Percentiles rank a stretch among this genome's conserved stretches.
Evolutionary conservation across 2,113 vertebrate species (phyloP).

Genomic region (Leucoraja erinaceus): DNA sequence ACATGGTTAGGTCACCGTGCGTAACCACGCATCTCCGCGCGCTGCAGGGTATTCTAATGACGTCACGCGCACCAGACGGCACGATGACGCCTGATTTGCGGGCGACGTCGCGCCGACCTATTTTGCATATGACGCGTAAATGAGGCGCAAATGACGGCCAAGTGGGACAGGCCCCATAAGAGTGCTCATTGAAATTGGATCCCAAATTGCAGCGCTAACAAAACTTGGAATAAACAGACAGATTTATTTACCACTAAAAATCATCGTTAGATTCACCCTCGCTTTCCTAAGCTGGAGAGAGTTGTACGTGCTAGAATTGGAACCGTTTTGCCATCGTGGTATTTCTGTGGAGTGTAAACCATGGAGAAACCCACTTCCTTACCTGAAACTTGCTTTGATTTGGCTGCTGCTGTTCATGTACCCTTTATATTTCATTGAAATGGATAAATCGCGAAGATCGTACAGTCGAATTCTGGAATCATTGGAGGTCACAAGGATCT

Average conservation of each 20-base stretch:
- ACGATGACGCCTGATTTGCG: too few relatives aligned
- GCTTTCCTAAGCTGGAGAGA: neutral
- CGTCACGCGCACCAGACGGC: too few relatives aligned
- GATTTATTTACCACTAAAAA: neutral
- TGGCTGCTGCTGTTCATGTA: constrained; percentile 98
- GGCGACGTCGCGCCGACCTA: too few relatives aligned
- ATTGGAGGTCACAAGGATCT: constrained; percentile 97
- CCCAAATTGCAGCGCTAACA: neutral
- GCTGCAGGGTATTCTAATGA: too few relatives aligned
- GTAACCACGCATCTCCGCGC: too few relatives aligned
- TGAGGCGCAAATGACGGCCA: too few relatives aligned
- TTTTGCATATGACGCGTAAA: too few relatives aligned
- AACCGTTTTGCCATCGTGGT: constrained; percentile 94
- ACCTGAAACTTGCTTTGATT: constrained; percentile 99
- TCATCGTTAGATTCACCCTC: neutral
- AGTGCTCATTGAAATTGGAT: too few relatives aligned
- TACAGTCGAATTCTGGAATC: constrained; percentile 94
- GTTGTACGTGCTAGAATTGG: constrained; percentile 77
- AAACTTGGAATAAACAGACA: neutral
- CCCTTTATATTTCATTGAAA: constrained; percentile 98
- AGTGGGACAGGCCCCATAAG: too few relatives aligned
- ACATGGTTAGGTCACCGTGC: too few relatives aligned
- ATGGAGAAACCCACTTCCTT: constrained; percentile 42
- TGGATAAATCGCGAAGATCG: constrained; percentile 88
- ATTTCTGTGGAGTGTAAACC: constrained; percentile 65